Percentiles rank a stretch among this genome's conserved stretches.
Conservation (phyloP, 2,113 vertebrate species). For the Cyphomyrus plagiostoma region DNA sequence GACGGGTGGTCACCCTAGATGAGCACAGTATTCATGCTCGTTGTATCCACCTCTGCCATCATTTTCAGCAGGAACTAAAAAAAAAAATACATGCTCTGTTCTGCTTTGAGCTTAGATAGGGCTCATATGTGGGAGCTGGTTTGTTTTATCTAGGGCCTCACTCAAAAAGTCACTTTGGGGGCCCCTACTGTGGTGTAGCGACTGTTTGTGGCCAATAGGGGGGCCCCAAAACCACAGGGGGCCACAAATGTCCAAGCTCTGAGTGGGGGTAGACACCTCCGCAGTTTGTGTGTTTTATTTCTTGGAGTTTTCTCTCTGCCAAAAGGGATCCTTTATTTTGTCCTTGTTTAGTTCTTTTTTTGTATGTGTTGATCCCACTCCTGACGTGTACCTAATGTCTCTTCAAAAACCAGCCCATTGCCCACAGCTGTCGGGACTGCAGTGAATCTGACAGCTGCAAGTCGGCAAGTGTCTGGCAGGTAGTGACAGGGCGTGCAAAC, state of each 20-base stretch:
- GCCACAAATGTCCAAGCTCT: background rate
- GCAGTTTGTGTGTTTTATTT: background rate
- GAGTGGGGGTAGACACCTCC: background rate
- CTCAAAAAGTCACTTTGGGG: no score
- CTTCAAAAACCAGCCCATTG: background rate
- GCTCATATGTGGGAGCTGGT: background rate
- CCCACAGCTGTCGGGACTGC: background rate
- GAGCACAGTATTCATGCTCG: background rate
- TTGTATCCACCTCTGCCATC: background rate
- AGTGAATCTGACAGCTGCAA: background rate
- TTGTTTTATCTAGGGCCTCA: background rate
- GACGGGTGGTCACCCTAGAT: no score
- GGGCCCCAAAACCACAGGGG: background rate
- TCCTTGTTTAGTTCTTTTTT: background rate
- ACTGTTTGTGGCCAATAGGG: background rate
- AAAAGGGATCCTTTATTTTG: background rate
- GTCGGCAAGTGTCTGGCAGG: background rate
- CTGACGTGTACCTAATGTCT: background rate
- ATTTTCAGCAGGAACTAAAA: background rate
- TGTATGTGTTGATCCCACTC: background rate
- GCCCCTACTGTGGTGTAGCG: background rate
- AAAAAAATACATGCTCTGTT: background rate
- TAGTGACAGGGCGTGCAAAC: background rate
- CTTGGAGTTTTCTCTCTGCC: background rate
- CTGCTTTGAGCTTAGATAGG: background rate